Base-by-base conservation (phyloP, 2,888 invertebrate species). In the Mimas tiliae region DNA sequence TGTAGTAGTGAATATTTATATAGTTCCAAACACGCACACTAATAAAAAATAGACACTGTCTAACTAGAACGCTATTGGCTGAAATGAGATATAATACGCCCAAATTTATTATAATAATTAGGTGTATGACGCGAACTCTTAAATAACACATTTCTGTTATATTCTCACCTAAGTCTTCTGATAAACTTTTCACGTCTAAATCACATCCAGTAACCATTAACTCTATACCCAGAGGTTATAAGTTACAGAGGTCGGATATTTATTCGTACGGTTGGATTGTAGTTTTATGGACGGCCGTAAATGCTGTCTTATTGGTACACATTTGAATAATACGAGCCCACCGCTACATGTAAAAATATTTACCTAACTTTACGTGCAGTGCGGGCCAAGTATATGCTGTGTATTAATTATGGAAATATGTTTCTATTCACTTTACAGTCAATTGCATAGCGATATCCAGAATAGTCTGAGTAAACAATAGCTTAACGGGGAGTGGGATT, bases 161-260 rank as follows among this genome's bases (percentile, higher is more conserved):
- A 27, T 27, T 4, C 27, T n/a, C n/a, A n/a, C n/a, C n/a, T n/a
- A n/a, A n/a, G n/a, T n/a, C n/a, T n/a, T n/a, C 1, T 4, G 27
- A 27, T 1, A 27, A 27, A 27, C 38, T 7, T 38, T 7, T 7
- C 9, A 6, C 9, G 38, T 9, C 38, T 6, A 38, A 38, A 38
- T 8, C 69, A 8, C 68, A 67, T 81, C 81, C 67, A 76, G 75
- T 42, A 0, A 0, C 34, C 3, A 4, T 2, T 65, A 74, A 14
- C 66, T 81, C 81, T 27, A 0, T 66, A 80, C 70, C 67, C 68
- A 67, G 76, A 86, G 86, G 90, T 88, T 88, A 89, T 88, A 89
- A 87, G 91, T 91, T 87, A 89, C 86, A 83, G 89, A 87, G 90
- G 89, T 90, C 90, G 83, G 90, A 91, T 91, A 91, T 92, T 90